Evolutionary conservation across 2,797 vertebrate species (phyloP).

Genomic region (Cheirogaleus major): DNA sequence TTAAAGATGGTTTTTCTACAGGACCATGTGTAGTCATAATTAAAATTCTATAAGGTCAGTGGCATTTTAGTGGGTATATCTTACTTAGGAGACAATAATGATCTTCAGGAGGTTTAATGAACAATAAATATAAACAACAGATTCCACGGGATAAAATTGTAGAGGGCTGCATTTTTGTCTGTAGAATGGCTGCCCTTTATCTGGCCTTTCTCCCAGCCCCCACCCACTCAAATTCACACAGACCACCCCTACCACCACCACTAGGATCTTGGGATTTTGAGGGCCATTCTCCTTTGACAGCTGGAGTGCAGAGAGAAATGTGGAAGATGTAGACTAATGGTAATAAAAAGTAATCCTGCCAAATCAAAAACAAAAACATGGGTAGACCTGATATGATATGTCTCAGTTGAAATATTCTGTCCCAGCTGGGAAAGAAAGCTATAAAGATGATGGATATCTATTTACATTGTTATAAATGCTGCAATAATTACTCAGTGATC

Average conservation of each 20-base stretch:
- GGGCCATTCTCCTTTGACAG: neutral
- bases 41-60: conserved; percentile 60
- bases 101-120: conserved; percentile 46
- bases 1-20: conserved; percentile 62
- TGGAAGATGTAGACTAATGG: neutral
- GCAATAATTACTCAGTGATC: neutral
- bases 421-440: neutral
- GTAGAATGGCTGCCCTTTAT: neutral
- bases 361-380: conserved; percentile 31
- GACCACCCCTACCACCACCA: neutral
- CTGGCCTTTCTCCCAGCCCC: neutral
- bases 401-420: neutral
- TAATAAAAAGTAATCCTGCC: conserved; percentile 3
- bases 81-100: conserved; percentile 52
- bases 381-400: neutral
- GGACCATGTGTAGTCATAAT: conserved; percentile 43
- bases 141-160: neutral
- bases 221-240: neutral
- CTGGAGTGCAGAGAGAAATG: neutral
- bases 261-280: neutral
- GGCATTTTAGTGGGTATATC: neutral
- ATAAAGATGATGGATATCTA: neutral
- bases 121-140: conserved; percentile 13
- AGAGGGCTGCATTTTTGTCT: neutral
- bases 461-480: neutral